phyloP scores from a whole-genome alignment of 2,113 vertebrate genomes.

The Austrofundulus limnaeus region DNA sequence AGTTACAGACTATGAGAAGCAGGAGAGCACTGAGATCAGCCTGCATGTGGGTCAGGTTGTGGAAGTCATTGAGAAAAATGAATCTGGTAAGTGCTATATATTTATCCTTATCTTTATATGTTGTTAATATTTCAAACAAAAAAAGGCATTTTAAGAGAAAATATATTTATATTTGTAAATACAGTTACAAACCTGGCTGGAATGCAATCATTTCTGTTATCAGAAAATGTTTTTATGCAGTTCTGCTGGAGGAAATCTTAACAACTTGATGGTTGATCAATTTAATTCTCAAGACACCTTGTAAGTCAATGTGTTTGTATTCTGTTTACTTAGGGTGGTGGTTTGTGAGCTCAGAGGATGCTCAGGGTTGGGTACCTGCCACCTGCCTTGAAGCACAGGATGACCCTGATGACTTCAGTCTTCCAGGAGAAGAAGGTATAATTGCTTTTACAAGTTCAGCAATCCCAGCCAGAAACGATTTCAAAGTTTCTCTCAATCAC shows the following conservation, averaged over 20 bases:
- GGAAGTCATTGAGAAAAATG: constrained; percentile 99
- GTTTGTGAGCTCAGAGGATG: constrained; percentile 94
- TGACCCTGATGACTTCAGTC: constrained; percentile 89
- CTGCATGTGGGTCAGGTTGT: constrained; percentile 93
- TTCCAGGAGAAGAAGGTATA: constrained; percentile 92
- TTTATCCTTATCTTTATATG: not conserved
- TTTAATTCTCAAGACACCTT: not conserved
- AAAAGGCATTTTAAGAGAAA: not conserved
- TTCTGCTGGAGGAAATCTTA: no score
- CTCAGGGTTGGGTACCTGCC: constrained; percentile 98
- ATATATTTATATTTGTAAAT: no score
- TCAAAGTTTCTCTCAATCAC: no score
- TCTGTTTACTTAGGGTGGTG: constrained; percentile 87
- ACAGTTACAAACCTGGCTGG: not conserved
- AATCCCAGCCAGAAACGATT: no score
- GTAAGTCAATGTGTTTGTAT: not conserved
- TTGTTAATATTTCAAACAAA: not conserved
- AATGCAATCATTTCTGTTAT: no score
- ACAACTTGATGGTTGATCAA: not conserved
- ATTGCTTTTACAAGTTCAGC: not conserved
- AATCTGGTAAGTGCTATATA: constrained; percentile 83
- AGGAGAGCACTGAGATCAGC: constrained; percentile 98
- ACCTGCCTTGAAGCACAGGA: constrained; percentile 96
- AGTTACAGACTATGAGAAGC: constrained; percentile 95
- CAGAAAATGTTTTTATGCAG: no score